Percentiles rank a stretch among this genome's conserved stretches.
phyloP scores from a whole-genome alignment of 2,888 invertebrate species.

The Tenthredo mesomela region DNA sequence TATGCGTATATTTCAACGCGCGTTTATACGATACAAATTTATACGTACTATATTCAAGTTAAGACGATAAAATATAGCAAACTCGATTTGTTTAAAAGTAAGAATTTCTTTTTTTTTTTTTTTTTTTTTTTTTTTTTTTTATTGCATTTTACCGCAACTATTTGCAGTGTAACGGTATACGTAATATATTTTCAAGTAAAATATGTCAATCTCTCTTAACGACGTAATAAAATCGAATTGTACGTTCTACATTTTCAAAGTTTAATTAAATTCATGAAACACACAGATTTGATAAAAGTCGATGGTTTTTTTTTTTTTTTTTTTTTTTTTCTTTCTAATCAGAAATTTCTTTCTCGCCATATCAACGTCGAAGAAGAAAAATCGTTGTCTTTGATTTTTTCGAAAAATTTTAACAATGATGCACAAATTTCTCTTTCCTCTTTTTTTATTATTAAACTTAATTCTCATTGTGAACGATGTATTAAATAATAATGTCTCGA shows the following conservation, averaged over 20 bases:
- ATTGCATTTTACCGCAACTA: background rate
- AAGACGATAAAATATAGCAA: background rate
- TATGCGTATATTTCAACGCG: constrained; percentile 3
- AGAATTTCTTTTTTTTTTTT: background rate
- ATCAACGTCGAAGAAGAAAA: too few relatives aligned
- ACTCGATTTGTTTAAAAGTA: background rate
- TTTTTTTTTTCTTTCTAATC: too few relatives aligned
- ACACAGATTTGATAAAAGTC: background rate
- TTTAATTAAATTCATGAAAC: background rate
- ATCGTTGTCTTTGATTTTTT: too few relatives aligned
- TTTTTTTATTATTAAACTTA: too few relatives aligned
- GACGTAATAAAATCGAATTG: background rate
- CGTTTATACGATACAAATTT: background rate
- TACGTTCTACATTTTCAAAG: background rate
- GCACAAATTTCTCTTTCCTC: too few relatives aligned
- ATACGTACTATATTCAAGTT: background rate
- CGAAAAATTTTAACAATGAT: too few relatives aligned
- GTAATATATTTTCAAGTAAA: background rate
- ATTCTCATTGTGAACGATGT: too few relatives aligned
- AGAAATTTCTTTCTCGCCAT: too few relatives aligned
- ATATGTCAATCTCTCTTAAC: background rate
- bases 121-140: background rate
- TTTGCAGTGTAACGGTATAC: too few relatives aligned
- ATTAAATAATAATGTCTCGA: too few relatives aligned
- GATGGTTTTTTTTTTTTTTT: background rate